phyloP scores from a whole-genome alignment of 2,113 vertebrate species.

The Circaetus gallicus region DNA sequence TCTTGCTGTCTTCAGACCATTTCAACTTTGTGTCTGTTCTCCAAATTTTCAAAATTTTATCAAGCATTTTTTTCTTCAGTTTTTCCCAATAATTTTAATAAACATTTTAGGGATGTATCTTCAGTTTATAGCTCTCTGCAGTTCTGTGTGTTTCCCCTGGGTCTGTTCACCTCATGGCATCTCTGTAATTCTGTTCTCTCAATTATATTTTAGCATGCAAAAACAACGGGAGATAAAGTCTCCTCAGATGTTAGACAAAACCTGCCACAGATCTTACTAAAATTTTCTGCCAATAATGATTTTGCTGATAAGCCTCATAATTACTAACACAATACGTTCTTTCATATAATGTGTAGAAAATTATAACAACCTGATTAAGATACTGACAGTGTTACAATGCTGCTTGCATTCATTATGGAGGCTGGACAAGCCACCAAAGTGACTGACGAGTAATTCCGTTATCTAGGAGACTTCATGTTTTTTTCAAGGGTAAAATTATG shows the following conservation, averaged over 20 bases:
- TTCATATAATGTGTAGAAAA: background rate
- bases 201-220: conserved; percentile 21
- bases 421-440: background rate
- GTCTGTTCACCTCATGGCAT: background rate
- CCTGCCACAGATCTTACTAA: background rate
- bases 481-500: background rate
- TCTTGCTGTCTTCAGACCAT: background rate
- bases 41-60: background rate
- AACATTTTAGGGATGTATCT: background rate
- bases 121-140: background rate
- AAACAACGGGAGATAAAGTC: background rate
- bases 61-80: background rate
- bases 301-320: conserved; percentile 20
- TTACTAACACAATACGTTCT: background rate
- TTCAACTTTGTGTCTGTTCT: background rate
- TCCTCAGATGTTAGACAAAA: background rate
- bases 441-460: background rate
- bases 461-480: background rate
- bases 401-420: background rate
- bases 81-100: background rate
- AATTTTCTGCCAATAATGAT: background rate
- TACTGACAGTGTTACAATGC: background rate
- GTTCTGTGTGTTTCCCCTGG: background rate
- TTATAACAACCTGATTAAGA: background rate
- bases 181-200: background rate